Percentiles rank a stretch among this genome's conserved stretches.
Evolutionary conservation across 2,113 vertebrate species (phyloP).

Genomic region (Mugil cephalus): DNA sequence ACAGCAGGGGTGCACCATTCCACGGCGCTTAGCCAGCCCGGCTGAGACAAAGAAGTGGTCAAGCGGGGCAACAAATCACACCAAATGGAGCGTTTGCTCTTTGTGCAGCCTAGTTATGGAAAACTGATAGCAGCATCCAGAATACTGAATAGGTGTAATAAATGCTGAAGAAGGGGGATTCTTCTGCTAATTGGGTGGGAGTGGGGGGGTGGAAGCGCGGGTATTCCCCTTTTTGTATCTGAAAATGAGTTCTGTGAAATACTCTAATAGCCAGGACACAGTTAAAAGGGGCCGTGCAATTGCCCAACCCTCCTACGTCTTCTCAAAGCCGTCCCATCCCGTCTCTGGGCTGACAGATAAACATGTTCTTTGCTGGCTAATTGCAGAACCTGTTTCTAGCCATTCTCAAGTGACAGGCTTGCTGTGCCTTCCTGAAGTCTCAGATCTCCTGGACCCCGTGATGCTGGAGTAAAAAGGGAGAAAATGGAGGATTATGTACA

Average conservation of each 20-base stretch:
- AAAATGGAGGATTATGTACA: slow-evolving; percentile 40
- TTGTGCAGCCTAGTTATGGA: slow-evolving; percentile 93
- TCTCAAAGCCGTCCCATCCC: slow-evolving; percentile 67
- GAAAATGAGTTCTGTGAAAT: slow-evolving; percentile 87
- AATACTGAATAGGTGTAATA: slow-evolving; percentile 96
- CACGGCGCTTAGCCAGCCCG: slow-evolving; percentile 92
- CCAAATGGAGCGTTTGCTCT: slow-evolving; percentile 95
- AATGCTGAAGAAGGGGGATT: slow-evolving; percentile 94
- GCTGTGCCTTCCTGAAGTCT: slow-evolving; percentile 58
- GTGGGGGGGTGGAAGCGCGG: slow-evolving; percentile 43
- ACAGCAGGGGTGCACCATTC: slow-evolving; percentile 96
- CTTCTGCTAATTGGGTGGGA: slow-evolving; percentile 94
- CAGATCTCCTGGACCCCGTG: slow-evolving; percentile 57
- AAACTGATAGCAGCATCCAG: slow-evolving; percentile 92
- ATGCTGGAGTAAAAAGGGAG: slow-evolving; percentile 44
- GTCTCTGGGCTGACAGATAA: slow-evolving; percentile 75
- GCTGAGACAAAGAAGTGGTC: slow-evolving; percentile 95
- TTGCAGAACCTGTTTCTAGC: slow-evolving; percentile 73
- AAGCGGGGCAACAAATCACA: slow-evolving; percentile 98
- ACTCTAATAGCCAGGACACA: slow-evolving; percentile 82
- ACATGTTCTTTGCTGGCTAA: slow-evolving; percentile 74
- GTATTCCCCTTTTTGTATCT: slow-evolving; percentile 77
- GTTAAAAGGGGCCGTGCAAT: slow-evolving; percentile 73
- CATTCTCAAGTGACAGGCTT: slow-evolving; percentile 63
- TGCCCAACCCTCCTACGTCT: slow-evolving; percentile 1